phyloP scores from a whole-genome alignment of 2,888 invertebrate species.

The Ptychoptera contaminata region DNA sequence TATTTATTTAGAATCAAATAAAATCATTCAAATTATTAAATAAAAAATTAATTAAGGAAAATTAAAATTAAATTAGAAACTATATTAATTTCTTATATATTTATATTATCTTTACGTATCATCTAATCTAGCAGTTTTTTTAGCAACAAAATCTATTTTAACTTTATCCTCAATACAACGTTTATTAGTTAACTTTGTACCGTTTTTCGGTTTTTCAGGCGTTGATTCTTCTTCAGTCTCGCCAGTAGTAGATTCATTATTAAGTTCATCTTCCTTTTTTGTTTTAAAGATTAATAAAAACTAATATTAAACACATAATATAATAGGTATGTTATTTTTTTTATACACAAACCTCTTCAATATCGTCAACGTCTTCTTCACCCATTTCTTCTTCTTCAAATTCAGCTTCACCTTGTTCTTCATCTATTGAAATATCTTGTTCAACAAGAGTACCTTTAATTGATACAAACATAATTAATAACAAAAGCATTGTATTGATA shows the following conservation, averaged over 20 bases:
- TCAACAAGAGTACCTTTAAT: slow-evolving; percentile 41
- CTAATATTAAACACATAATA: neutral
- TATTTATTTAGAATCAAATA: no score
- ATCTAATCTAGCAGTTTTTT: no score
- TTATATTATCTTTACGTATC: no score
- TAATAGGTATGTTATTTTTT: no score
- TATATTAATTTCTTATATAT: no score
- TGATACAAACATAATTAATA: slow-evolving; percentile 11
- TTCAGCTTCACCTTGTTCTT: slow-evolving; percentile 37
- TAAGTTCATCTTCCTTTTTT: neutral
- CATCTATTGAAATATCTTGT: slow-evolving; percentile 34
- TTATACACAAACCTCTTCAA: neutral
- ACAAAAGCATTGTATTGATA: neutral
- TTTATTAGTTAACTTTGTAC: no score
- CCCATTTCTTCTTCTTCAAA: slow-evolving; percentile 36
- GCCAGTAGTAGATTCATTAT: neutral
- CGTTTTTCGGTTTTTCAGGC: neutral
- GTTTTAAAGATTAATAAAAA: neutral
- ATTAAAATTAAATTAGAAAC: no score
- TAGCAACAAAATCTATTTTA: no score
- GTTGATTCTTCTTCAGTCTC: slow-evolving; percentile 4
- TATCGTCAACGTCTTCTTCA: slow-evolving; percentile 30
- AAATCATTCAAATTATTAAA: no score
- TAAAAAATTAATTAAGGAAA: no score
- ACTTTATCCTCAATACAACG: no score